phyloP scores from a whole-genome alignment of 2,888 invertebrate species.

The Xanthia icteritia region DNA sequence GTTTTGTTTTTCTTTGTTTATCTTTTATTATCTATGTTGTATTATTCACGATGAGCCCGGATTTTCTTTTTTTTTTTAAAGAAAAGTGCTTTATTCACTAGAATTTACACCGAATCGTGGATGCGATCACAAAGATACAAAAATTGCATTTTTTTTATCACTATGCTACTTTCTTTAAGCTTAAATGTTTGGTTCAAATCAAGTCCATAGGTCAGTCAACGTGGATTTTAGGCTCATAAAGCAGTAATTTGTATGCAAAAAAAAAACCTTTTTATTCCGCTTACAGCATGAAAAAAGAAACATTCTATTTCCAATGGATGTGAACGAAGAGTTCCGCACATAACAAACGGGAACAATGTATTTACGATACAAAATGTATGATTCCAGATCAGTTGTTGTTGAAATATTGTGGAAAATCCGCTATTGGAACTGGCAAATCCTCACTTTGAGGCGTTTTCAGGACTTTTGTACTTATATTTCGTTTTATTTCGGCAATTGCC shows the following conservation, averaged over 20 bases:
- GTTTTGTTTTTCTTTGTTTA: background rate
- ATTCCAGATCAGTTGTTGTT: slow-evolving; percentile 53
- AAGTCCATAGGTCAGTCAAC: too few relatives aligned
- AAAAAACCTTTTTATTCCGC: slow-evolving; percentile 1
- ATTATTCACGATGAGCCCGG: too few relatives aligned
- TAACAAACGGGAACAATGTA: slow-evolving; percentile 55
- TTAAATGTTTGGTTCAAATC: too few relatives aligned
- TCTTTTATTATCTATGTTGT: background rate
- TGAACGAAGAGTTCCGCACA: slow-evolving; percentile 40
- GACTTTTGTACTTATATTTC: slow-evolving; percentile 22
- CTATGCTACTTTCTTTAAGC: too few relatives aligned
- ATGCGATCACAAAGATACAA: too few relatives aligned
- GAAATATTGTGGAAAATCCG: slow-evolving; percentile 55
- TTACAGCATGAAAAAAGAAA: slow-evolving; percentile 24
- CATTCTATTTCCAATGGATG: slow-evolving; percentile 34
- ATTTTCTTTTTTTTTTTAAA: too few relatives aligned
- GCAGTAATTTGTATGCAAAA: background rate
- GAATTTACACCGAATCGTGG: too few relatives aligned
- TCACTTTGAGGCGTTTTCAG: slow-evolving; percentile 36
- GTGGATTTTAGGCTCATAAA: background rate
- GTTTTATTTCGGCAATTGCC: slow-evolving; percentile 1
- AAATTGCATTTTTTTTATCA: too few relatives aligned
- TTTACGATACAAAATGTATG: slow-evolving; percentile 60
- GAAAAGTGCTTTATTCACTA: too few relatives aligned
- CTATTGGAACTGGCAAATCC: slow-evolving; percentile 45